Base-by-base conservation (phyloP, 2,888 invertebrate species). In the Dinocampus coccinellae region DNA sequence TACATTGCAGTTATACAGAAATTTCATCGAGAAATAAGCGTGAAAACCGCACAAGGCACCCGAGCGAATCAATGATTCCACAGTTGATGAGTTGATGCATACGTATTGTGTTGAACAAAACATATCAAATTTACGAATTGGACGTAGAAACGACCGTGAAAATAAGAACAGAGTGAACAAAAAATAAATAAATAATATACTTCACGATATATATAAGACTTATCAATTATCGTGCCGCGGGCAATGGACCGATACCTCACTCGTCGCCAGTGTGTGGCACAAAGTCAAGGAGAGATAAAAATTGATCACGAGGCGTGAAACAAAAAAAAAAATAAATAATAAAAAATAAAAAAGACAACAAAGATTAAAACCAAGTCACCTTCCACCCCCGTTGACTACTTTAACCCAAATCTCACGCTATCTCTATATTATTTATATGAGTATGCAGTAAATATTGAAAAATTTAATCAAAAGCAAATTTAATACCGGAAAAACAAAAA, bases 31-130 rank as follows among this genome's bases (percentile, higher is more conserved):
- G 58, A 65, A 39, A 68, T 52, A 61, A 68, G 53, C 57, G 67
- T 34, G 58, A 29, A 47, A 57, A 34, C 61, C 65, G 61, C 66
- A 67, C 61, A 69, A 67, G 71, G 64, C 73, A 73, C 74, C 71
- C 73, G 62, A 72, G 42, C 73, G 61, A 58, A 65, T 73, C 71
- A 42, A 69, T 67, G 53, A 69, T 69, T 70, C 62, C 53, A 55
- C 24, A 29, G 47, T 26, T 42, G 29, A 29, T 29, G n/a, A n/a
- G n/a, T n/a, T n/a, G 33, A 68, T 68, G 34, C 39, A 42, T 20
- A 16, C 3, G 24, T 57, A 57, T 24, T 26, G 29, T 42, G 60
- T 33, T 22, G 67, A 16, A 60, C 58, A 68, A 60, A 60, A 34
- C 60, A 60, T 68, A 68, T 68, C 47, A 60, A 68, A 68, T 68